Percentiles rank a stretch among this genome's conserved stretches.
Conservation (phyloP, 2,797 vertebrate genomes). For the Alauda arvensis region DNA sequence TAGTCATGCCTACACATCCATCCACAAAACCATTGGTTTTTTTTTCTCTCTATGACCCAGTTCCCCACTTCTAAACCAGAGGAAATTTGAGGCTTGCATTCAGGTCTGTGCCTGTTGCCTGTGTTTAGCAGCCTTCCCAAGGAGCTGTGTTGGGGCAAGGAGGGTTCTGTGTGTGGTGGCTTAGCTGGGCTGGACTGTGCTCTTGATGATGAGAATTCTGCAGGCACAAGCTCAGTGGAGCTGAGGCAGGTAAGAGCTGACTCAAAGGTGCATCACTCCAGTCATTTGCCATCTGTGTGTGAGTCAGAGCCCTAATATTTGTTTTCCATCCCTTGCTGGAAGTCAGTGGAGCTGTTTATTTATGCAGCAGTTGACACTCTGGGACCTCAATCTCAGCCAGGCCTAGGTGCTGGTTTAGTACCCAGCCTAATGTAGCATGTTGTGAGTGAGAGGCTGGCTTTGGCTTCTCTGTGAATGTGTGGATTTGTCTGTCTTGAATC, state of each 20-base stretch:
- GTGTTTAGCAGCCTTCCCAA: background rate
- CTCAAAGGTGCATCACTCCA: background rate
- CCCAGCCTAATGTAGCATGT: background rate
- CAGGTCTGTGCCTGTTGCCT: background rate
- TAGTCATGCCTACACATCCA: accelerated
- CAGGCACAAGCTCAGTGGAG: background rate
- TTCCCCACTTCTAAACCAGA: background rate
- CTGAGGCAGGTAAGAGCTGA: slow-evolving; percentile 35
- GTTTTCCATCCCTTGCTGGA: slow-evolving; percentile 17
- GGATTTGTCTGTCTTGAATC: background rate
- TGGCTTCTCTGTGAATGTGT: background rate
- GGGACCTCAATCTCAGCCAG: background rate
- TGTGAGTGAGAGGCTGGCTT: background rate
- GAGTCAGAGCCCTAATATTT: slow-evolving; percentile 37
- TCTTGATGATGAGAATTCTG: background rate
- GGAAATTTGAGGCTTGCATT: background rate
- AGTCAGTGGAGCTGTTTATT: slow-evolving; percentile 17
- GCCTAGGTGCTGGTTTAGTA: background rate
- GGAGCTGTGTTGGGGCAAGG: accelerated
- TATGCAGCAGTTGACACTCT: background rate
- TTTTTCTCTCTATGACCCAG: background rate
- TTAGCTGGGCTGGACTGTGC: background rate
- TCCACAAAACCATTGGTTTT: background rate
- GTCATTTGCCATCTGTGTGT: slow-evolving; percentile 17
- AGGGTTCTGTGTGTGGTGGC: accelerated